These are phyloP conservation scores for Eupelmus urozonus DNA, from an alignment of 2,888 invertebrate species.

Conservation along the genomic window DNA sequence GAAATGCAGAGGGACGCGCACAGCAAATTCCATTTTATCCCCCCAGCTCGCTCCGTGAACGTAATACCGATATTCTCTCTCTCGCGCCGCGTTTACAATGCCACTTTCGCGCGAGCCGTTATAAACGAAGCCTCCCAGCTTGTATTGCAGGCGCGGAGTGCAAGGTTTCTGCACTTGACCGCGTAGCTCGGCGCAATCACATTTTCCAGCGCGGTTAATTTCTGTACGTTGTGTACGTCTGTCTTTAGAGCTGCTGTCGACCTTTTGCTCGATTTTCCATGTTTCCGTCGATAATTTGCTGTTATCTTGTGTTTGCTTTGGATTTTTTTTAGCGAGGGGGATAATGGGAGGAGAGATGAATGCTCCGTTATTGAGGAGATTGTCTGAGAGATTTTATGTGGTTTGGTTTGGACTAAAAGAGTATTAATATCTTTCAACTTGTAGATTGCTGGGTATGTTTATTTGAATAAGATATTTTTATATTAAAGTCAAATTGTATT, in stretches of 20 bases:
- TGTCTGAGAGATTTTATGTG: background rate
- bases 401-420: too few relatives aligned
- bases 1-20: conserved; percentile 10
- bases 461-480: too few relatives aligned
- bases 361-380: background rate
- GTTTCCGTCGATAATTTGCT: conserved; percentile 26
- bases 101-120: conserved; percentile 55
- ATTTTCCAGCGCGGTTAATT: conserved; percentile 39
- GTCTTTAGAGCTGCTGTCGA: background rate
- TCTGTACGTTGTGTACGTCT: conserved; percentile 13
- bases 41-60: conserved; percentile 20
- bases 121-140: conserved; percentile 45
- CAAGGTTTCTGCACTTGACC: conserved; percentile 52
- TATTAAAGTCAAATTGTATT: too few relatives aligned
- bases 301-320: conserved; percentile 10
- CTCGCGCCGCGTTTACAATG: conserved; percentile 38
- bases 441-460: too few relatives aligned
- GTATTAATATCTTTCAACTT: too few relatives aligned
- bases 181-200: conserved; percentile 26
- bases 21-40: conserved; percentile 52
- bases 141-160: conserved; percentile 6
- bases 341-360: conserved; percentile 18
- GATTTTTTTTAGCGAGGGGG: conserved; percentile 5
- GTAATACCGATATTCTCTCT: conserved; percentile 44
- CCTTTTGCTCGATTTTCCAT: conserved; percentile 1